A percentile compares a stretch with the other conserved stretches of the same genome.
These are phyloP conservation scores for Nycticorax nycticorax DNA, from an alignment of 2,113 vertebrate species.

Conservation along the genomic window DNA sequence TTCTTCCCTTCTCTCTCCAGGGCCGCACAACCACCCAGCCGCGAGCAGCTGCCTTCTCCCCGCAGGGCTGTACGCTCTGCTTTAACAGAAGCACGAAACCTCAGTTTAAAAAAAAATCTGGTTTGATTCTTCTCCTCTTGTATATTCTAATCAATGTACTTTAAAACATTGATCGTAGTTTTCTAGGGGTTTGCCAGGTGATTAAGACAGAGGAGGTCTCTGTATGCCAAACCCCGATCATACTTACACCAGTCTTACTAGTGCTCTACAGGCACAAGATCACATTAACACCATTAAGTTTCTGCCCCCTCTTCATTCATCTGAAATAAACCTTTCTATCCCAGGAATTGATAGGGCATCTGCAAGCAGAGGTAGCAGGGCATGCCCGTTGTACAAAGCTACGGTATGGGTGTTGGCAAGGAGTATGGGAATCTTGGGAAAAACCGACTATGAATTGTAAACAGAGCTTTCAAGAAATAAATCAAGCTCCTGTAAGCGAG, in stretches of 20 bases:
- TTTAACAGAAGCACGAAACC: not conserved
- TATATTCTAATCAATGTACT: not conserved
- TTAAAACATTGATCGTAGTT: not conserved
- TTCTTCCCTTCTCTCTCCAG: not conserved
- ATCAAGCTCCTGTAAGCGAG: not conserved
- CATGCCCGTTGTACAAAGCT: not conserved
- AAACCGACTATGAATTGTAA: not conserved
- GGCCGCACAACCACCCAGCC: not conserved
- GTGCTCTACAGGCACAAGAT: not conserved
- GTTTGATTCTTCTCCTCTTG: not conserved
- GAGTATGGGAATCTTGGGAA: not conserved
- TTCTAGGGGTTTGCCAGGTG: not conserved
- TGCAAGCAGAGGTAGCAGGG: not conserved
- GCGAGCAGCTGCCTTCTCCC: not conserved
- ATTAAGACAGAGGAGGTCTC: not conserved
- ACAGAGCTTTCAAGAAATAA: not conserved
- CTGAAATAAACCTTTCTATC: not conserved
- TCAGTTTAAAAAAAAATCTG: not conserved
- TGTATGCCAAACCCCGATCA: not conserved
- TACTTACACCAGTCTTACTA: not conserved
- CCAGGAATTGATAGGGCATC: not conserved
- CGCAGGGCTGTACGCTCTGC: not conserved
- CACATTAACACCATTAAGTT: not conserved
- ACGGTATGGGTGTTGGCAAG: not conserved
- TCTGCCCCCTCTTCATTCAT: not conserved